A percentile compares a stretch with the other conserved stretches of the same genome.
These are phyloP conservation scores for Rana temporaria DNA, from an alignment of 2,113 vertebrate species.

Conservation along the genomic window DNA sequence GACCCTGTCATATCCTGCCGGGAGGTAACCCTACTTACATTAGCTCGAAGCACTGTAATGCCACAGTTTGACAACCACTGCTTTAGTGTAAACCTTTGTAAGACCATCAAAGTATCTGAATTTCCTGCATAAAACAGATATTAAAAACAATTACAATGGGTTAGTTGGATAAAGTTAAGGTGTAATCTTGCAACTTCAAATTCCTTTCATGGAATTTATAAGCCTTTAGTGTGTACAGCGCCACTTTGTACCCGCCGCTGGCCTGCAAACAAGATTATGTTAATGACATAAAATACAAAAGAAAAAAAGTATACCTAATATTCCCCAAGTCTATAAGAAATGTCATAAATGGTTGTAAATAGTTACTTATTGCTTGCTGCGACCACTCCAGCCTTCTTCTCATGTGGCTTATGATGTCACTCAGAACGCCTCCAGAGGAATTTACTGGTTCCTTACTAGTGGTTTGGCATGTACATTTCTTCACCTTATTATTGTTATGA, in stretches of 20 bases:
- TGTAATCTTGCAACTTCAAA: conserved; percentile 15
- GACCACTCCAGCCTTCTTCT: conserved; percentile 52
- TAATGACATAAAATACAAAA: conserved; percentile 29
- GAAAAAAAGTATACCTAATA: conserved; percentile 1
- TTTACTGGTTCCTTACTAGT: conserved; percentile 53
- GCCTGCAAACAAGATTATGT: conserved; percentile 29
- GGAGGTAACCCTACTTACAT: too few relatives aligned
- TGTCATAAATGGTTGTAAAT: conserved; percentile 41
- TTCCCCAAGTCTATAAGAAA: conserved; percentile 31
- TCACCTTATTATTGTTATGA: conserved; percentile 57
- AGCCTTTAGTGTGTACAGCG: not conserved
- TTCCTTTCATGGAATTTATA: conserved; percentile 11
- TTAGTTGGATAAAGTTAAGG: not conserved
- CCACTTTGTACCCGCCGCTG: conserved; percentile 9
- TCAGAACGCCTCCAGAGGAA: conserved; percentile 52
- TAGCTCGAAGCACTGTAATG: too few relatives aligned
- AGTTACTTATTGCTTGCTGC: conserved; percentile 46
- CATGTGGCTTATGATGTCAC: conserved; percentile 57
- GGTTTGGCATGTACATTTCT: conserved; percentile 53
- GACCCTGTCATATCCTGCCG: too few relatives aligned
- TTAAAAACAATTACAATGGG: not conserved
- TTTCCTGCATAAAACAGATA: not conserved
- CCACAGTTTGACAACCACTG: not conserved
- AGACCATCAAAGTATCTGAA: not conserved
- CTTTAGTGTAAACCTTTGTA: not conserved